Evolutionary conservation across 2,888 invertebrate genomes (phyloP), one percentile per base, ranked within the genome.

Genomic region (Physocephala rufipes): DNA sequence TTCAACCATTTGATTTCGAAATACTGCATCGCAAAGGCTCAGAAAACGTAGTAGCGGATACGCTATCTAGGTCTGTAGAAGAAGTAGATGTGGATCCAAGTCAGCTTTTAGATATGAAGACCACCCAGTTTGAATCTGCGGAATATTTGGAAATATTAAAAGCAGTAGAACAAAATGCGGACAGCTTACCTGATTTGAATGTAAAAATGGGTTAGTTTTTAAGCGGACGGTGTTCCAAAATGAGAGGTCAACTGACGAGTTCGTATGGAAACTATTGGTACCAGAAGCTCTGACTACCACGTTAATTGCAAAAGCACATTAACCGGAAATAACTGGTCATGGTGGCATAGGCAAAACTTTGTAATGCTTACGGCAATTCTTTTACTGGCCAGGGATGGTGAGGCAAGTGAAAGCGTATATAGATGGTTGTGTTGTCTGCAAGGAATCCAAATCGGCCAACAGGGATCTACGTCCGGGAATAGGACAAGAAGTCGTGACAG

Each of bases 11-110:
- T 63, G 71, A 71, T 78, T 15, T 62, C 68, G 66, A 66, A 0
- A 70, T 72, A 19, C 9, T 16, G 5, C 79, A 81, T 66, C 74
- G 79, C 7, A 78, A 76, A 62, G 79, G 79, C 0, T 67, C 72
- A 1, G 58, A 67, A 0, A 76, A 79, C n/a, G 58, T 71, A 0
- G 71, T 71, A 1, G 71, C 71, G 1, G 68, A 71, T 26, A 71
- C 53, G 9, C 53, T 55, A 15, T 68, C 71, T 1, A 45, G 67
- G 45, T 15, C 36, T 0, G 53, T 68, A 9, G 45, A 64, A 7
- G 67, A 71, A 43, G 13, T 71, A 5, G 66, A 51, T 19, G 49
- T 53, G 1, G 13, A 24, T 21, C n/a, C 13, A 4, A 21, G 13
- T 21, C 12, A 13, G 24, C 53, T 19, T 55, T 7, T 66, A 1